Conservation (phyloP, 64 coral and sea anemone genomes). For the Platygyra sinensis region DNA sequence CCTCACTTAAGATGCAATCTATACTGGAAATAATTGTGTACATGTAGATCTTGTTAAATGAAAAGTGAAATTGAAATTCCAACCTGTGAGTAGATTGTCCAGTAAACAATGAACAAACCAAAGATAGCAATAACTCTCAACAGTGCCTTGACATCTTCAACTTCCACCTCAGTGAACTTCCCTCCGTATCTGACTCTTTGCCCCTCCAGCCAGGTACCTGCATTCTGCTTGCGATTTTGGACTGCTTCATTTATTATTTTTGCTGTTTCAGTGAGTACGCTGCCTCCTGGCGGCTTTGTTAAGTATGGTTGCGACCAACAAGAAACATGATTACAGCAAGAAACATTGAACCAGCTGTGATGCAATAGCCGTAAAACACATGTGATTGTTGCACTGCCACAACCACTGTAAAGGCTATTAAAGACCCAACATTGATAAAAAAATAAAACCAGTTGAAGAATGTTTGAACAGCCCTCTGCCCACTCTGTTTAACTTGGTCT, state of each 20-base stretch:
- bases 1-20: too few relatives aligned
- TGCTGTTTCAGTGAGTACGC: slow-evolving; percentile 50
- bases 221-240: not conserved
- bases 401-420: slow-evolving; percentile 62
- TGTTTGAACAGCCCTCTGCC: slow-evolving; percentile 27
- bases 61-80: too few relatives aligned
- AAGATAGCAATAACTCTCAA: slow-evolving; percentile 70
- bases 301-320: slow-evolving; percentile 69
- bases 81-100: slow-evolving; percentile 77
- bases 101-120: slow-evolving; percentile 63
- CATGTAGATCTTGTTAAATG: too few relatives aligned
- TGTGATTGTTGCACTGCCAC: slow-evolving; percentile 49
- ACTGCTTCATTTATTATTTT: slow-evolving; percentile 66
- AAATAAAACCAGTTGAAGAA: slow-evolving; percentile 80
- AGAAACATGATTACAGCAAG: slow-evolving; percentile 51
- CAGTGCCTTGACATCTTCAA: slow-evolving; percentile 76
- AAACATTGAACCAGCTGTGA: slow-evolving; percentile 61
- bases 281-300: slow-evolving; percentile 61
- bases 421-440: slow-evolving; percentile 65
- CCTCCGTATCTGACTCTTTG: slow-evolving; percentile 60
- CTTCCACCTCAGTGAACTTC: slow-evolving; percentile 48
- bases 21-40: too few relatives aligned
- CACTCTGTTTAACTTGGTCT: too few relatives aligned
- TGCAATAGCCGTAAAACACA: slow-evolving; percentile 66
- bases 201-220: slow-evolving; percentile 49